Base-by-base conservation (phyloP, 2,113 vertebrate genomes). In the Aviceda subcristata region DNA sequence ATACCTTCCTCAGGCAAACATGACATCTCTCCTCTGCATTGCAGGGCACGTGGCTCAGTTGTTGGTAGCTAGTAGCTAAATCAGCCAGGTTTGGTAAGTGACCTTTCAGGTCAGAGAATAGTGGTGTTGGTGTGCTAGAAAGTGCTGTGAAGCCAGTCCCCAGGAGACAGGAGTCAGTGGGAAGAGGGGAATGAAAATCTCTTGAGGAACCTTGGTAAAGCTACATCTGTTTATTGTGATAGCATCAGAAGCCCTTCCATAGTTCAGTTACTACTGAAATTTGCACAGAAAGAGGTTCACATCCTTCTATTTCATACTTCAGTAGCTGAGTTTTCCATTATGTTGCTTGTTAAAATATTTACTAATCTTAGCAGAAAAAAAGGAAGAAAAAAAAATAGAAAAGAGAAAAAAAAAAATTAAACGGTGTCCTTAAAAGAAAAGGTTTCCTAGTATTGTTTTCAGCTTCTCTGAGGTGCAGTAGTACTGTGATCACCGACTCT, bases 291-390 rank as follows among this genome's bases (percentile, higher is more conserved):
- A 73, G 32, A 66, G 17, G 23, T 90, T 92, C 32, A 32, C 26
- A 46, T 77, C 41, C 41, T 77, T 66, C 72, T 72, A 43, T 92
- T 94, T 96, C 89, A 86, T 67, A 67, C 63, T 81, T 91, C 72
- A 77, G 11, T 66, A 77, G 43, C 6, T 63, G 67, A 69, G 23
- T 74, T 94, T 92, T 46, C 63, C 17, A 74, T 77, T 69, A 62
- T 67, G 9, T 41, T 67, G 6, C 29, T 59, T 89, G 59, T 50
- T 96, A 74, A 91, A 96, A 84, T 92, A 95, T 94, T 95, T 94
- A 83, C 41, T 66, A 41, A 60, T 41, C 34, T 79, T 82, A 56
- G 13, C 10, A 63, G 11, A 6, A 27, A 48, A 80, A 34, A 60
- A 48, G 6, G 24, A 48, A 34, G 8, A 2, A 15, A 16, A 19